These are phyloP conservation scores for Malacoctenus gilli DNA, from an alignment of 2,797 vertebrate species.

Conservation along the genomic window DNA sequence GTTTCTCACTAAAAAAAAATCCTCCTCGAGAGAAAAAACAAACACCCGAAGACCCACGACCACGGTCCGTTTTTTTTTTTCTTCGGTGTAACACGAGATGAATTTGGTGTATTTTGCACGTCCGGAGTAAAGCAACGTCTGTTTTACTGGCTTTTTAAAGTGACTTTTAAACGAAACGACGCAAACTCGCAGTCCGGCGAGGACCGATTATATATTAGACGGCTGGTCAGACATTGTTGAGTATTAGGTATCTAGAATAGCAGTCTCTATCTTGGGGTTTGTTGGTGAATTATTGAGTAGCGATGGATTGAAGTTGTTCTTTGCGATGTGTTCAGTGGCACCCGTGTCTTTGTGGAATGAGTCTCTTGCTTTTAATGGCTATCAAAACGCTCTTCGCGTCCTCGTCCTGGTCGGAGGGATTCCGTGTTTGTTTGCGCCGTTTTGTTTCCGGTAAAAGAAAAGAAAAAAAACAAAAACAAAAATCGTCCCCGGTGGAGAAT, in stretches of 20 bases:
- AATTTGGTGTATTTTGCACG: constrained; percentile 41
- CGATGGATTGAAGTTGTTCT: constrained; percentile 73
- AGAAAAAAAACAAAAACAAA: too few species aligned
- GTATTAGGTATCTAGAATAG: constrained; percentile 83
- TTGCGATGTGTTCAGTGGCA: constrained; percentile 74
- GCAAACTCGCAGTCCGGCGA: constrained; percentile 32
- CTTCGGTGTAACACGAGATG: constrained; percentile 35
- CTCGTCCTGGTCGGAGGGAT: constrained; percentile 57
- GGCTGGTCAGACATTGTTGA: constrained; percentile 77
- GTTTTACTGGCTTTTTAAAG: constrained; percentile 35
- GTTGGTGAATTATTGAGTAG: constrained; percentile 81
- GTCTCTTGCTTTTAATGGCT: constrained; percentile 80
- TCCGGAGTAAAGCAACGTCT: constrained; percentile 50
- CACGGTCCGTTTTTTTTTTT: background rate
- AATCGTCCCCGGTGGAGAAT: constrained; percentile 57
- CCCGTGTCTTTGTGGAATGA: constrained; percentile 74
- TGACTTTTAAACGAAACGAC: constrained; percentile 45
- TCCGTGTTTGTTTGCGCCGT: constrained; percentile 60
- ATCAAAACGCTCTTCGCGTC: constrained; percentile 76
- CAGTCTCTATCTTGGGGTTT: constrained; percentile 80
- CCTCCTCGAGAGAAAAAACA: background rate
- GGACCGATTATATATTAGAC: constrained; percentile 66
- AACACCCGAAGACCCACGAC: constrained; percentile 1
- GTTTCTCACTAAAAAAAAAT: constrained; percentile 23
- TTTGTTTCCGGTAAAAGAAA: constrained; percentile 51